phyloP scores from a whole-genome alignment of 2,113 vertebrate species.

The Podarcis cretensis region DNA sequence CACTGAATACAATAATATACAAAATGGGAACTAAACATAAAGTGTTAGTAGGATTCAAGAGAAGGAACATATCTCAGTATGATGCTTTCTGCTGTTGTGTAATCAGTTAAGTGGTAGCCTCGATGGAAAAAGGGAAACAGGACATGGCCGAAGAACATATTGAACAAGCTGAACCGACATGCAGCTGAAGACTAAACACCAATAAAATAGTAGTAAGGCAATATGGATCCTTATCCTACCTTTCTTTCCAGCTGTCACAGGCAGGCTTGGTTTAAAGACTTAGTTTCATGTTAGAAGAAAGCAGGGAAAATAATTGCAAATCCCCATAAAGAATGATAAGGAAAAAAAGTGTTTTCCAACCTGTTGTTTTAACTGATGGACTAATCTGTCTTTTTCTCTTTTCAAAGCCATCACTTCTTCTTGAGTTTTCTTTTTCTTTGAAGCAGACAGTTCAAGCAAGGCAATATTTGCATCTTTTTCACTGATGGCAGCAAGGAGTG shows the following conservation, averaged over 20 bases:
- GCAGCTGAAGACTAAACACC: conserved; percentile 38
- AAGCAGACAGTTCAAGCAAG: conserved; percentile 95
- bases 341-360: conserved; percentile 74
- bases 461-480: conserved; percentile 99
- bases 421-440: conserved; percentile 99
- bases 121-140: conserved; percentile 50
- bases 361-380: conserved; percentile 98
- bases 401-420: conserved; percentile 96
- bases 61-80: neutral
- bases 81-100: neutral
- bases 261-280: conserved; percentile 39
- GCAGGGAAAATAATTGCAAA: conserved; percentile 49
- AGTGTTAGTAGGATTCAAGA: conserved; percentile 11
- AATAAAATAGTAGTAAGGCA: conserved; percentile 23
- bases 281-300: conserved; percentile 49
- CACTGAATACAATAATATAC: conserved; percentile 30
- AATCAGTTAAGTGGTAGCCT: neutral
- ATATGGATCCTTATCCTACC: conserved; percentile 45
- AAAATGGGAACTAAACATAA: conserved; percentile 37
- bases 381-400: conserved; percentile 95
- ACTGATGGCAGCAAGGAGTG: conserved; percentile 97
- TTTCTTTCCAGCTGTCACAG: conserved; percentile 36
- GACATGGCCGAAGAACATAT: conserved; percentile 10
- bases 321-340: conserved; percentile 22
- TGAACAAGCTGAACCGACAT: conserved; percentile 43